Base-by-base conservation (phyloP, 2,888 invertebrate species). In the Masnerella sp. region DNA sequence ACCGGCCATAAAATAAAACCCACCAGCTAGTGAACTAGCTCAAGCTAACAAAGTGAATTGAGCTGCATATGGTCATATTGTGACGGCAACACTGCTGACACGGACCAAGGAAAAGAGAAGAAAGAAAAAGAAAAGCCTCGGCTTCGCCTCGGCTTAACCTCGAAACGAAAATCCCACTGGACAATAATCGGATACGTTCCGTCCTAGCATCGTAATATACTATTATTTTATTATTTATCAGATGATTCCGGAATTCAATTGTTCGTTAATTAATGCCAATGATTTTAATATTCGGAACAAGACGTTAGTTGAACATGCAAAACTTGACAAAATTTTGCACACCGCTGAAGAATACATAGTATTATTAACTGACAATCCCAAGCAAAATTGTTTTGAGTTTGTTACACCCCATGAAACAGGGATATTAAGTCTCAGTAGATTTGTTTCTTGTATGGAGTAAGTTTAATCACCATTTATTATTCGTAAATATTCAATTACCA, bases 391-490 rank as follows among this genome's bases (percentile, higher is more conserved):
- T 42, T 69, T 69, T 15, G 47, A 62, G n/a, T 62, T 47, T 49
- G 15, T 49, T 20, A 9, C 62, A 30, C 54, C 61, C 2, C 17
- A 40, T 20, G 54, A 62, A 18, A 69, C 61, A 2, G 69, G 47
- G 14, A 62, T 69, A n/a, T 22, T 69, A 1, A 40, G 9, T 61
- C 30, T 69, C 2, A 14, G 12, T 15, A 9, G 40, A 32, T 11
- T 69, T 5, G 49, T 69, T 14, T 40, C 54, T 20, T 61, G 61
- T 12, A 54, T 69, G 69, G 40, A 69, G 69, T 69, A 54, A 45
- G 61, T 47, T 15, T 17, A n/a, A 49, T 2, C 11, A 28, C 4
- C 5, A 30, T 22, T 17, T 28, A 22, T 22, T 22, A 7, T 22
- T 22, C 22, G 7, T 22, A 30, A 30, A 30, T 8, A 30, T 30